A percentile compares a stretch with the other conserved stretches of the same genome.
These are phyloP conservation scores for Podilymbus podiceps DNA, from an alignment of 2,113 vertebrate species.

Conservation along the genomic window DNA sequence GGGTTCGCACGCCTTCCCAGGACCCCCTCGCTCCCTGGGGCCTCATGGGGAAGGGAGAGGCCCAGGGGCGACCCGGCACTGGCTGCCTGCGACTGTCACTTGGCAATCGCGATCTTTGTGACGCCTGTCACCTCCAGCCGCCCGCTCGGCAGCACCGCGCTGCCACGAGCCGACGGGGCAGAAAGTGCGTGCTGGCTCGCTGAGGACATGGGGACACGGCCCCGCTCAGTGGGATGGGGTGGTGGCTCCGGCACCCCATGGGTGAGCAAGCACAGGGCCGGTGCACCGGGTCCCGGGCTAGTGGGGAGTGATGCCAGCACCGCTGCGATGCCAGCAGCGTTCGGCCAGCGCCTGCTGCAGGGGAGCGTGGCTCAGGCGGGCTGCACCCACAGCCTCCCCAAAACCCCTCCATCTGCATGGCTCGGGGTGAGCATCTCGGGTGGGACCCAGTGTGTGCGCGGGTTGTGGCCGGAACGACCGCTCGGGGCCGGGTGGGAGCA, in stretches of 20 bases:
- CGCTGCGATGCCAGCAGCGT: fast-evolving
- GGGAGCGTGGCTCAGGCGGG: background rate
- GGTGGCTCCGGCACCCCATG: fast-evolving
- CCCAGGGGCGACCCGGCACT: background rate
- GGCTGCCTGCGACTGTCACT: background rate
- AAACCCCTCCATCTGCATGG: background rate
- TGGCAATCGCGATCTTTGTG: background rate
- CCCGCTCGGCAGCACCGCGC: background rate
- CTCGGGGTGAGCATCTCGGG: fast-evolving
- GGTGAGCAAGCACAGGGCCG: background rate
- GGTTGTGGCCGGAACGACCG: fast-evolving
- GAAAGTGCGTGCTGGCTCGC: background rate
- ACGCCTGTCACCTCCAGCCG: slow-evolving; percentile 40
- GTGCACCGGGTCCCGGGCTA: fast-evolving
- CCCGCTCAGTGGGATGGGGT: fast-evolving
- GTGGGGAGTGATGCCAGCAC: background rate
- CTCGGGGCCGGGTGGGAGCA: background rate
- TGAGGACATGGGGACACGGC: background rate
- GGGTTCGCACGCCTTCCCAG: background rate
- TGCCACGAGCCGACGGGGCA: slow-evolving; percentile 23
- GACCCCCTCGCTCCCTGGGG: fast-evolving
- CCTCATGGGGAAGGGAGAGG: background rate
- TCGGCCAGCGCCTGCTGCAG: fast-evolving
- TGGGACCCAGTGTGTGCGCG: fast-evolving
- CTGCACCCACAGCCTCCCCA: background rate